These are phyloP conservation scores for Chrysomela aeneicollis DNA, from an alignment of 2,888 invertebrate genomes.

Conservation along the genomic window DNA sequence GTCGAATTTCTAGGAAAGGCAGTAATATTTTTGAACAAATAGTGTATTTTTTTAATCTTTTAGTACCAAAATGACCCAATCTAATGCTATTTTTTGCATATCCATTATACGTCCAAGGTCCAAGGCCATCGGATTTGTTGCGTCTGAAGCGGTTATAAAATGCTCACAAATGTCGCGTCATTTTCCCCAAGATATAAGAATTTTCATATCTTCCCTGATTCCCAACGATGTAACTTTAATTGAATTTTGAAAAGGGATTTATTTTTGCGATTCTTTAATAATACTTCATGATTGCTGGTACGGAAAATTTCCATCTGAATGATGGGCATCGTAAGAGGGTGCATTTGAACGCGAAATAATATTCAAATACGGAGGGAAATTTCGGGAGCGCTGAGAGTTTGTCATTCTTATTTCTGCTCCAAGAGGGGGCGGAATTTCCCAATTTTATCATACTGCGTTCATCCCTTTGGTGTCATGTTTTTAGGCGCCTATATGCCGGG, in stretches of 20 bases:
- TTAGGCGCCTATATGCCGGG: too few species aligned
- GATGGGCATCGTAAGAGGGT: constrained; percentile 24
- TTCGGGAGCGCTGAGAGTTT: background rate
- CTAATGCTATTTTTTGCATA: too few species aligned
- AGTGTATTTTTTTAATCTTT: too few species aligned
- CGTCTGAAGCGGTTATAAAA: constrained; percentile 15
- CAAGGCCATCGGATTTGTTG: constrained; percentile 16
- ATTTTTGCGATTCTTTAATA: constrained; percentile 56
- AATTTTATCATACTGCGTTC: too few species aligned
- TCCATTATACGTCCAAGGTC: too few species aligned
- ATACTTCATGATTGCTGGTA: constrained; percentile 60
- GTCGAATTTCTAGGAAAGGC: too few species aligned
- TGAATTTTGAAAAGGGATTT: constrained; percentile 56
- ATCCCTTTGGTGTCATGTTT: too few species aligned
- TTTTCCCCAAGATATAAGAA: constrained; percentile 35
- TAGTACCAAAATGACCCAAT: too few species aligned
- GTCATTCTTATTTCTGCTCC: background rate
- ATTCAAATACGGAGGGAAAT: background rate
- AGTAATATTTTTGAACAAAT: too few species aligned
- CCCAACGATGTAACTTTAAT: constrained; percentile 54
- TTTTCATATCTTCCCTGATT: constrained; percentile 23
- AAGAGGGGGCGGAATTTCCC: too few species aligned
- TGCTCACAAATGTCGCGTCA: constrained; percentile 28
- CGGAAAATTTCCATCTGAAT: constrained; percentile 56
- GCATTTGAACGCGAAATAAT: constrained; percentile 1